Percentiles rank a stretch among this genome's conserved stretches.
Evolutionary conservation across 2,113 vertebrate species (phyloP).

Genomic region (Tor tambroides): DNA sequence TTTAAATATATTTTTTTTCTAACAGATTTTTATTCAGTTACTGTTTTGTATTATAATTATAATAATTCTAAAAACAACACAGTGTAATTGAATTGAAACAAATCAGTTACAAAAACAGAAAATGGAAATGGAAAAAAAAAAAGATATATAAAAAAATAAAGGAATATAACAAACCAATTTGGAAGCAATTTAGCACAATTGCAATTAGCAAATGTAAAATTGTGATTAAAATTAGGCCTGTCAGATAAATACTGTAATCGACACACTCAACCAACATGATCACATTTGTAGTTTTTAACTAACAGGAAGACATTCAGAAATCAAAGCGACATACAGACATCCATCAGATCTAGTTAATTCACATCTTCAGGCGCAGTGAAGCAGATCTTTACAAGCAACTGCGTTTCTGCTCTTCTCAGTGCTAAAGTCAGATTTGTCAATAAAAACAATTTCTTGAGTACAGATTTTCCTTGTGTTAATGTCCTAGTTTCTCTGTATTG

Average conservation of each 20-base stretch:
- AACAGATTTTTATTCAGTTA: no score
- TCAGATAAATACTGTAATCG: not conserved
- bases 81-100: not conserved
- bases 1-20: not conserved
- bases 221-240: not conserved
- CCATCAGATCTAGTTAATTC: conserved; percentile 18
- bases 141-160: no score
- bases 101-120: not conserved
- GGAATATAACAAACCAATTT: not conserved
- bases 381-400: not conserved
- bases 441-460: not conserved
- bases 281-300: not conserved
- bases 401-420: not conserved
- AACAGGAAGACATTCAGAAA: not conserved
- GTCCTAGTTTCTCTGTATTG: not conserved
- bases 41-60: not conserved
- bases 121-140: not conserved
- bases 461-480: not conserved
- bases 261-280: not conserved
- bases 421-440: not conserved
- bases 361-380: not conserved
- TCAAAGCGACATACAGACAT: conserved; percentile 4
- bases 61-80: not conserved
- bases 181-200: not conserved
- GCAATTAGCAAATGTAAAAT: not conserved